Base-by-base conservation (phyloP, 2,797 vertebrate genomes). In the Acanthiza pusilla region DNA sequence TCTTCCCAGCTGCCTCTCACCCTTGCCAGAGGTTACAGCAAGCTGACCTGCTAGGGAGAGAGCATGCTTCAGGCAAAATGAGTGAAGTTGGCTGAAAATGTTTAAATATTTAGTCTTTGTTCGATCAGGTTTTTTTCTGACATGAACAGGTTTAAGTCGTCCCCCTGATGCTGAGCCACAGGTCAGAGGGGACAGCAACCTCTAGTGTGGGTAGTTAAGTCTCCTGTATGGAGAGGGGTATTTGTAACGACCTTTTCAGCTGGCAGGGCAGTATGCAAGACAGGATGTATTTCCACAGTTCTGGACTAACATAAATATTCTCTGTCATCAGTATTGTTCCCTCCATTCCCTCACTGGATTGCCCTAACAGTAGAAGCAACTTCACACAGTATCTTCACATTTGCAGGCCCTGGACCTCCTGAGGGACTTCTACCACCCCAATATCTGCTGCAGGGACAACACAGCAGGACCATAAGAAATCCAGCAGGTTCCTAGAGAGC, bases 1-100 rank as follows among this genome's bases (percentile, higher is more conserved):
- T 91, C 88, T 94, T 95, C 55, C 77, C 94, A 94, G 88, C 74
- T 94, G 92, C 80, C 45, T 94, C 83, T 93, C 38, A 42, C 71
- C 29, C 77, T 92, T 84, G 74, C 60, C 94, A 95, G 88, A 88
- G 86, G 83, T 88, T 95, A 94, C 67, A 93, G 80, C 63, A 87
- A 84, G 50, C 29, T 95, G 94, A 87, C 83, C 80, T 88, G 66
- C 68, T 45, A 68, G 16, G 30, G 38, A 89, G 43, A 1, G 2
- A 87, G 48, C 2, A 3, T 58, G 32, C 53, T 79, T 78, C 88
- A 86, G 58, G 67, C 40, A 86, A 88, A 91, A 82, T 13, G 19
- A 78, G 16, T 26, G n/a, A 85, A 85, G 38, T 19, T 88, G 51
- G 48, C 40, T 62, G 29, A 78, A 74, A 63, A 68, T 48, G 17